phyloP scores from a whole-genome alignment of 2,113 vertebrate genomes.

The Cervus canadensis region DNA sequence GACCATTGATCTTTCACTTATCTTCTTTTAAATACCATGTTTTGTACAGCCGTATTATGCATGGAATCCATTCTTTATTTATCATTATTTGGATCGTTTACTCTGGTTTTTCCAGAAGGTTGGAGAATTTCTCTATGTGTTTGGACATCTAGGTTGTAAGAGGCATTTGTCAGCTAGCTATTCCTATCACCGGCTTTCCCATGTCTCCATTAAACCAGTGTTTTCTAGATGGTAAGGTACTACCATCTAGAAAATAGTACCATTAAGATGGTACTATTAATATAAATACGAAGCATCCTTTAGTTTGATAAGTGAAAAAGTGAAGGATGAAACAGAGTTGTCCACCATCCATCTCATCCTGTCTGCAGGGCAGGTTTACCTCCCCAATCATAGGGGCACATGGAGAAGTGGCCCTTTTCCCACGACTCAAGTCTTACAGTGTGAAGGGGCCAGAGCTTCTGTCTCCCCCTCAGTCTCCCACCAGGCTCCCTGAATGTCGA shows the following conservation, averaged over 20 bases:
- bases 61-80: not conserved
- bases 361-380: not conserved
- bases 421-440: not conserved
- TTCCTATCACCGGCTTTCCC: not conserved
- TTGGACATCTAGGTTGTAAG: not conserved
- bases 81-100: not conserved
- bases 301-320: not conserved
- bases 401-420: not conserved
- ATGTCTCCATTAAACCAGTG: not conserved
- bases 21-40: not conserved
- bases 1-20: not conserved
- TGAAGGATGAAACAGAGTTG: not conserved
- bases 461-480: not conserved
- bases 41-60: not conserved
- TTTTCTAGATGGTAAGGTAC: not conserved
- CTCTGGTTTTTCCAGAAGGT: not conserved
- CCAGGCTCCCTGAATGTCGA: not conserved
- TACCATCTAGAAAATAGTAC: too few relatives aligned
- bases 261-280: not conserved
- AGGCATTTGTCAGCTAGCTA: conserved; percentile 6
- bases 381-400: not conserved
- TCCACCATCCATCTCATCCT: not conserved
- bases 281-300: not conserved
- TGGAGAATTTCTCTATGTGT: not conserved
- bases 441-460: not conserved